phyloP scores from a whole-genome alignment of 2,113 vertebrate genomes.

The Peromyscus californicus region DNA sequence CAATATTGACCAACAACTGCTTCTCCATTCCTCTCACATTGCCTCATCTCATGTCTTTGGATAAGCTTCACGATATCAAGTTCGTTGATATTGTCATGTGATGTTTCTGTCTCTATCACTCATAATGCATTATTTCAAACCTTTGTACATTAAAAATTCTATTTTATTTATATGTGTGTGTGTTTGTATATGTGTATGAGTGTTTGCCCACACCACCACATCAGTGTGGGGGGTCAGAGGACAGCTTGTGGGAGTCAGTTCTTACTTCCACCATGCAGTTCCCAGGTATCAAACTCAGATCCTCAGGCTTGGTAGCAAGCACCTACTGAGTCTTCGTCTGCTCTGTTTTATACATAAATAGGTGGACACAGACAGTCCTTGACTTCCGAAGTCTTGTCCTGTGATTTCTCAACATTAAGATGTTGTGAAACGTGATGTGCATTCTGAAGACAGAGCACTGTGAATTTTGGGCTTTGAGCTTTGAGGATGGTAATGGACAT shows the following conservation, averaged over 20 bases:
- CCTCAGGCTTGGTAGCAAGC: not conserved
- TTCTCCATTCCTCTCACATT: not conserved
- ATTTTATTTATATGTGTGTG: not conserved
- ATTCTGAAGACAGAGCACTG: not conserved
- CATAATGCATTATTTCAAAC: slow-evolving; percentile 32
- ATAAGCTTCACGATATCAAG: not conserved
- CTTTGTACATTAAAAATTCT: not conserved
- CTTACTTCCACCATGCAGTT: not conserved
- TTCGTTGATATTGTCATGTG: not conserved
- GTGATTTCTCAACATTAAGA: not conserved
- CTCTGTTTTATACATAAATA: not conserved
- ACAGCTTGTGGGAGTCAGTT: not conserved
- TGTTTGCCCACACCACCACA: not conserved
- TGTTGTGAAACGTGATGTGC: not conserved
- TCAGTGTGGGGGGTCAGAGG: not conserved
- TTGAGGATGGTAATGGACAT: not conserved
- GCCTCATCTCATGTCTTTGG: not conserved
- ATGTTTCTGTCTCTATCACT: not conserved
- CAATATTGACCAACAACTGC: not conserved
- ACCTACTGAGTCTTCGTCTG: not conserved
- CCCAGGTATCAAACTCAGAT: not conserved
- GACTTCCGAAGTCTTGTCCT: not conserved
- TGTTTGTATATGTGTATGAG: not conserved
- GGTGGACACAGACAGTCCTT: not conserved
- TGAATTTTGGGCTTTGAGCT: not conserved